Evolutionary conservation across 2,113 vertebrate genomes (phyloP), one percentile per base, ranked within the genome.

Genomic region (Ictidomys tridecemlineatus): DNA sequence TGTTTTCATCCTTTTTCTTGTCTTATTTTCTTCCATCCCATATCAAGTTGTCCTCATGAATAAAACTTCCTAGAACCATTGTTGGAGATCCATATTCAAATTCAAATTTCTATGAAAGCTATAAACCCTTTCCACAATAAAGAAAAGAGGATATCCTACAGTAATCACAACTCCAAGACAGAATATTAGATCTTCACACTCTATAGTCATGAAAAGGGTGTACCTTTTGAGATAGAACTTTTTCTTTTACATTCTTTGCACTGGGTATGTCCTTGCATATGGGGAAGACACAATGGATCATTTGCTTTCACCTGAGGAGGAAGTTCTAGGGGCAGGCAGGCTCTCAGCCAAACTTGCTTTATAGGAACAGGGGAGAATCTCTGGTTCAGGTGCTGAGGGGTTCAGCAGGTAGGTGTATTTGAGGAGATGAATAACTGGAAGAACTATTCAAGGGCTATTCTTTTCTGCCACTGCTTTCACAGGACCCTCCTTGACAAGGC

Each of bases 101-200:
- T 56, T 12, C 7, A 70, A 42, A 53, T 56, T 5, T 1, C 45
- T 84, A 6, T 3, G 11, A 73, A 84, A 58, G 89, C 89, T 96
- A 89, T 34, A 65, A 34, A 39, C 3, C 8, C 69, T 9, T 94
- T 94, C 89, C 76, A 91, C 4, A 4, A 4, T 79, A 53, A 61
- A 51, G n/a, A n/a, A 89, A 51, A 32, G 48, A n/a, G 39, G 0
- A n/a, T 95, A 14, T 95, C 56, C 89, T 78, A n/a, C 65, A 0
- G 0, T 76, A 93, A 84, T 84, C 84, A 93, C 94, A 97, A 93
- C 16, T 83, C 37, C 26, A 63, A 96, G 82, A 94, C 73, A 56
- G 77, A 93, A n/a, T 0, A 0, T 6, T 42, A 28, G 3, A 92
- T 93, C 96, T 63, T 10, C 3, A 97, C 96, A 32, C 37, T 42